Conservation (phyloP, 2,797 vertebrate species). For the Nyctalus aviator region DNA sequence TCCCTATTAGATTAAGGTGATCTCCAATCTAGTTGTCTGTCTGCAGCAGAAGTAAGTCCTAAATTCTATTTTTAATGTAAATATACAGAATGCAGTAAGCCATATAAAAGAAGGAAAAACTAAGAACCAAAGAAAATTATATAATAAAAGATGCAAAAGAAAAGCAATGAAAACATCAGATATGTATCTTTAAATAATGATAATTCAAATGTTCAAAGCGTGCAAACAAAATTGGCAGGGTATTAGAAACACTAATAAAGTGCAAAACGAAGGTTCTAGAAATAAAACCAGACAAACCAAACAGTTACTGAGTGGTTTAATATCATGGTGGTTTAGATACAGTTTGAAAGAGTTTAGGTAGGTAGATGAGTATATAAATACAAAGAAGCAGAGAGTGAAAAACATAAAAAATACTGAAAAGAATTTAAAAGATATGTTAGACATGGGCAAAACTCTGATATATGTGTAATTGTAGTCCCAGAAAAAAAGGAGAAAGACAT, state of each 20-base stretch:
- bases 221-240: background rate
- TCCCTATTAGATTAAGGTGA: background rate
- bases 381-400: background rate
- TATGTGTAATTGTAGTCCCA: background rate
- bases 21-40: background rate
- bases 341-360: background rate
- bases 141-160: background rate
- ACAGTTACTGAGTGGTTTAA: background rate
- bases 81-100: background rate
- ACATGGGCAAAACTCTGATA: background rate
- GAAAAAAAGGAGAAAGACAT: background rate
- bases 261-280: background rate
- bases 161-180: background rate
- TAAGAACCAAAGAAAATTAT: conserved; percentile 14
- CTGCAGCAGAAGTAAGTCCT: background rate
- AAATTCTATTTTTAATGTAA: background rate
- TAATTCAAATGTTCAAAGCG: background rate
- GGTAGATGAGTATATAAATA: background rate
- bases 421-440: background rate
- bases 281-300: background rate
- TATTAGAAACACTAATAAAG: background rate
- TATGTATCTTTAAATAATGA: background rate
- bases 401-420: background rate
- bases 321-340: background rate
- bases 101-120: background rate